Evolutionary conservation across 1,140 invertebrate genomes (phyloP), one percentile per base, ranked within the genome.

Genomic region (Drosophila pseudoananassae): DNA sequence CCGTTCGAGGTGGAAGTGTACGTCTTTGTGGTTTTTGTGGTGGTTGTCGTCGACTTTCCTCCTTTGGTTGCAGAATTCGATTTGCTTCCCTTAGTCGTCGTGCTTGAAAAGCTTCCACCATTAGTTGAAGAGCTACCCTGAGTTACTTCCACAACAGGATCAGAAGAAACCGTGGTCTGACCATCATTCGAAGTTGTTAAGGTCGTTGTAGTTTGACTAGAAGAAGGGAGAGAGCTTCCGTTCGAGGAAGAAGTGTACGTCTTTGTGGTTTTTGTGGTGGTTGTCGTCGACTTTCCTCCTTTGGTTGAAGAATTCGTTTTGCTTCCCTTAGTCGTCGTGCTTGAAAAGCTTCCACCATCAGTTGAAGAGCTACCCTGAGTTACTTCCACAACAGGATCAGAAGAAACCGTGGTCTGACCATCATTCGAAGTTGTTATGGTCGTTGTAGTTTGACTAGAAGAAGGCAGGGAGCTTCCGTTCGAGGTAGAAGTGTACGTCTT

Each of bases 181-280:
- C 33, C 33, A 36, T 36, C 33, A 12, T 12, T 36, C 4, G 33
- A 12, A 12, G 73, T 20, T 8, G 63, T 70, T 20, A 45, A 31
- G 9, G 7, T 25, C 23, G 60, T 57, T 5, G 55, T 60, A 12
- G 65, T 46, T 36, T 36, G 10, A 47, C 47, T 55, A 6, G 68
- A 36, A n/a, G n/a, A n/a, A 36, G 33, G 33, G 0, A n/a, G 3
- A 4, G 33, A 36, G 12, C 33, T 36, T 50, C 45, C 31, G 31
- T 15, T 45, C 2, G 36, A 36, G 0, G 15, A 8, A 3, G 12
- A 36, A 36, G 33, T 36, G 10, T n/a, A 36, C 3, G 33, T 36
- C 33, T 36, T 36, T 1, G 12, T 36, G 33, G 10, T 36, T n/a
- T 36, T 36, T 4, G 33, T 36, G 10, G 33, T 36, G 4, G 33